Conservation (phyloP, 1,140 invertebrate genomes). For the Geopemphigus sp. region DNA sequence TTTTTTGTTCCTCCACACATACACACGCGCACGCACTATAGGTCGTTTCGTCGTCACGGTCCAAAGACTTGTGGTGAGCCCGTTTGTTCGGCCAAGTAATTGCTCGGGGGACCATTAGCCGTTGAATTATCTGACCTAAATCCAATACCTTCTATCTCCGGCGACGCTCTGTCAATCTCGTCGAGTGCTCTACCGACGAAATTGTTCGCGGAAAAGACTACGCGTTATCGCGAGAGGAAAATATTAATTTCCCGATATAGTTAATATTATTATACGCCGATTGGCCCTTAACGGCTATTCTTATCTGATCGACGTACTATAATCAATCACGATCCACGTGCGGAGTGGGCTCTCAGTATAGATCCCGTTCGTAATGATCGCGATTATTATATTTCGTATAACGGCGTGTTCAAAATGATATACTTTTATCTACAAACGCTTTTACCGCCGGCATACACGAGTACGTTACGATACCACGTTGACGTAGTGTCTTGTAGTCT, state of each 20-base stretch:
- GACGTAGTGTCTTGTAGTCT: too few relatives aligned
- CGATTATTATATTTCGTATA: too few relatives aligned
- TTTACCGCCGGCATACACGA: too few relatives aligned
- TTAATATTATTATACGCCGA: background rate
- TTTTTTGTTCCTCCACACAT: background rate
- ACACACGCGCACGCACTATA: background rate
- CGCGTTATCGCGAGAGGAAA: background rate
- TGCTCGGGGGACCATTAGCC: conserved; percentile 35
- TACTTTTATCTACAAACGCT: too few relatives aligned
- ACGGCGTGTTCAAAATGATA: too few relatives aligned
- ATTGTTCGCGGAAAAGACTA: background rate
- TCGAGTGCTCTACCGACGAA: background rate
- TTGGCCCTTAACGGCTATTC: too few relatives aligned
- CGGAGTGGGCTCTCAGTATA: too few relatives aligned
- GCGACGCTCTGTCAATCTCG: background rate
- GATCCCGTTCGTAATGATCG: too few relatives aligned
- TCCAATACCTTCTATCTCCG: background rate
- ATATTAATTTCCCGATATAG: background rate
- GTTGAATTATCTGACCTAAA: conserved; percentile 38
- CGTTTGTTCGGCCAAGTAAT: conserved; percentile 36
- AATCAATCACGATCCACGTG: background rate
- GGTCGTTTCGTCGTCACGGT: conserved; percentile 31
- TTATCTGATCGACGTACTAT: background rate
- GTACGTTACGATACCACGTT: too few relatives aligned
- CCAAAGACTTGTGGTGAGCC: conserved; percentile 4